Base-by-base conservation (phyloP, 2,888 invertebrate genomes). In the Operophtera brumata region DNA sequence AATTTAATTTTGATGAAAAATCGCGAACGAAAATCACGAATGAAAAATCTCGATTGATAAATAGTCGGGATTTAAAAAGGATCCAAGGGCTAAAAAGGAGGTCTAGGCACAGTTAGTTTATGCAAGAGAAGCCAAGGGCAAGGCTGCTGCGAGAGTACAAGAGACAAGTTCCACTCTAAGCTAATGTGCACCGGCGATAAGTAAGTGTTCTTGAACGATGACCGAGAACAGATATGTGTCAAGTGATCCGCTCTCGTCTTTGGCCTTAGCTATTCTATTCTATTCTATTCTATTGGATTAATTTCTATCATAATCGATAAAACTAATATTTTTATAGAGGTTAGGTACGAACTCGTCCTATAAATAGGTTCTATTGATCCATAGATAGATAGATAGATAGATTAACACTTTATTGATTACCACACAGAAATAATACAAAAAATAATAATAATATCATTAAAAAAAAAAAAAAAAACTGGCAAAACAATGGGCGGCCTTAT, bases 141-240 rank as follows among this genome's bases (percentile, higher is more conserved):
- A 20, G 20, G 20, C 20, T 20, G 4, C 4, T 20, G 20, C 4
- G 20, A 20, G 20, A 20, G 20, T 20, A 20, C 20, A 20, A 20
- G 2, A 2, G 20, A 30, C 1, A n/a, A 30, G 20, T 36, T 28
- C 14, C 13, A 20, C 20, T 20, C 20, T 20, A 20, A 20, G 20
- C 20, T 10, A 12, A 36, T 43, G 13, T 41, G 40, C 51, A 52
- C 45, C 45, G 3, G 34, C 45, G 25, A 50, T 20, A 6, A 12
- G 13, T 42, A 47, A 25, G 42, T 32, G 40, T 10, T 40, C 51
- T 45, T 46, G 36, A 47, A 30, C 2, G 41, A 52, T 47, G 46
- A 36, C 42, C 49, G 36, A 42, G 49, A 49, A 34, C 14, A 26
- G 44, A 45, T n/a, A n/a, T 45, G 35, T 46, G 40, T 45, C 51